These are phyloP conservation scores for Ericerus pela DNA, from an alignment of 1,140 invertebrate genomes.

Conservation along the genomic window DNA sequence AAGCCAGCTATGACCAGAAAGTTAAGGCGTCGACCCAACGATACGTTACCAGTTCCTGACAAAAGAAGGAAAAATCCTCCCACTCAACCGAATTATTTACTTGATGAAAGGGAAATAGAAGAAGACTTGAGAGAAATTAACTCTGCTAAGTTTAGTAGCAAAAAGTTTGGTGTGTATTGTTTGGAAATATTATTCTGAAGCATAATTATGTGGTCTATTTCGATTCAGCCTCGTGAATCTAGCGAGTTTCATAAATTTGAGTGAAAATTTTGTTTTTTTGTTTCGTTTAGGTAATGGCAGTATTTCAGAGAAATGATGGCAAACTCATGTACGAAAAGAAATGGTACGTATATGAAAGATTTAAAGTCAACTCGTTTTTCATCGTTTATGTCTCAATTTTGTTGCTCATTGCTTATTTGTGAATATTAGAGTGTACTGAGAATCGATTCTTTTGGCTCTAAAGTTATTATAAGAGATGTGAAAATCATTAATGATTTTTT, in stretches of 20 bases:
- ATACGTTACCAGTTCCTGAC: slow-evolving; percentile 70
- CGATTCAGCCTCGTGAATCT: too few relatives aligned
- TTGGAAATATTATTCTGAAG: too few relatives aligned
- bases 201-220: too few relatives aligned
- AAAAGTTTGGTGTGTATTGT: neutral
- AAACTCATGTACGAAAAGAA: slow-evolving; percentile 83
- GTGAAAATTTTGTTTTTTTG: too few relatives aligned
- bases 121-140: slow-evolving; percentile 45
- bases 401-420: too few relatives aligned
- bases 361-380: neutral
- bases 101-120: slow-evolving; percentile 81
- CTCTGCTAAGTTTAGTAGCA: neutral
- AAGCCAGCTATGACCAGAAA: slow-evolving; percentile 64
- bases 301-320: slow-evolving; percentile 42
- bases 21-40: slow-evolving; percentile 76
- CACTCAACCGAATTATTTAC: slow-evolving; percentile 64
- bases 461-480: too few relatives aligned
- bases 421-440: too few relatives aligned
- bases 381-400: too few relatives aligned
- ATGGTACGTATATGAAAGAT: slow-evolving; percentile 44
- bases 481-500: too few relatives aligned
- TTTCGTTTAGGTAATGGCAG: too few relatives aligned
- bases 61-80: slow-evolving; percentile 59
- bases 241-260: too few relatives aligned
- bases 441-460: too few relatives aligned